Percentiles rank a stretch among this genome's conserved stretches.
These are phyloP conservation scores for Uloborus diversus DNA, from an alignment of 1,140 invertebrate species.

Conservation along the genomic window DNA sequence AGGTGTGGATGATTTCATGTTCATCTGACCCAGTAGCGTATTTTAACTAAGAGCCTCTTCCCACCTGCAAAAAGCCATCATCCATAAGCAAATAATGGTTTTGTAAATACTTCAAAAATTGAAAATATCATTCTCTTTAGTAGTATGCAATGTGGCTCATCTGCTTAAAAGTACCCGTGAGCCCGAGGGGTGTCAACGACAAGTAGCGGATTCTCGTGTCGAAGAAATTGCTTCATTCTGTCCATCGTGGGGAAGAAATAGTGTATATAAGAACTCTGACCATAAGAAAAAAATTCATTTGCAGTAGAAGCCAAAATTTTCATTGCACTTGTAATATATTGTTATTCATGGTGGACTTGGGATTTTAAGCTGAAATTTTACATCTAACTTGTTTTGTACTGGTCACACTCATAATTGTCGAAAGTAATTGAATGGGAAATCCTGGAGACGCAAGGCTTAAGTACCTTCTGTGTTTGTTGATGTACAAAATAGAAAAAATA, in stretches of 20 bases:
- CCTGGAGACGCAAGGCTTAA: too few species aligned
- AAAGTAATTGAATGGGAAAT: slow-evolving; percentile 3
- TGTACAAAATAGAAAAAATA: slow-evolving; percentile 21
- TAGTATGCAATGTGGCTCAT: slow-evolving; percentile 18
- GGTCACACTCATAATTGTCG: slow-evolving; percentile 4
- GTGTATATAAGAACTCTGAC: too few species aligned
- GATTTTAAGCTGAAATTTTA: slow-evolving; percentile 51
- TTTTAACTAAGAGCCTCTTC: not conserved
- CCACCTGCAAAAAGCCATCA: not conserved
- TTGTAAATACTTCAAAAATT: not conserved
- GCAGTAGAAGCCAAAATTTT: slow-evolving; percentile 15
- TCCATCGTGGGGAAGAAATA: too few species aligned
- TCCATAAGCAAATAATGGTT: not conserved
- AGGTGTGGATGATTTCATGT: too few species aligned
- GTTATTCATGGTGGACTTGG: slow-evolving; percentile 18
- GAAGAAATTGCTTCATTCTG: too few species aligned
- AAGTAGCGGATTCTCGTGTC: too few species aligned
- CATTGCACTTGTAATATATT: slow-evolving; percentile 46
- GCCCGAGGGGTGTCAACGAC: too few species aligned
- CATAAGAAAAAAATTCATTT: not conserved
- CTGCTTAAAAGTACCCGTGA: slow-evolving; percentile 30
- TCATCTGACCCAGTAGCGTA: not conserved
- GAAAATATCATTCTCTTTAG: slow-evolving; percentile 21
- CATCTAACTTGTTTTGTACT: slow-evolving; percentile 44
- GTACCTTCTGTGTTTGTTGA: slow-evolving; percentile 3